A percentile compares a stretch with the other conserved stretches of the same genome.
Evolutionary conservation across 35 echinoderm and acorn worm genomes (phyloP).

Genomic region (Amphiura filiformis): DNA sequence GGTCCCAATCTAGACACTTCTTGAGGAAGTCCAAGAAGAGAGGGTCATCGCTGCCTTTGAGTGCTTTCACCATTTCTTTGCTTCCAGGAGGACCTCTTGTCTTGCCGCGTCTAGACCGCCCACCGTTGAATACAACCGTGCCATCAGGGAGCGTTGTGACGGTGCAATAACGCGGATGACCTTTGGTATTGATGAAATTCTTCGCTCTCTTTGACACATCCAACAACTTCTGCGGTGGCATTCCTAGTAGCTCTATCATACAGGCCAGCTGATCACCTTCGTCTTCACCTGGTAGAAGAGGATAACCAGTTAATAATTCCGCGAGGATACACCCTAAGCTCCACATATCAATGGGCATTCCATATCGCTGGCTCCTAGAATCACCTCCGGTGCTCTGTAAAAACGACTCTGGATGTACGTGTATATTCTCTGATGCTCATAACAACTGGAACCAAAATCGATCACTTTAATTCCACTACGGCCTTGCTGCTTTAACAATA

Average conservation of each 20-base stretch:
- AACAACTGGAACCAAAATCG: constrained; percentile 99
- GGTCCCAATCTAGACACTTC: constrained; percentile 97
- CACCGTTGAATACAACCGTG: constrained; percentile 83
- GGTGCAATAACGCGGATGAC: constrained; percentile 91
- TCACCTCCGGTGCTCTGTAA: constrained; percentile 96
- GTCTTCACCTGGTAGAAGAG: constrained; percentile 91
- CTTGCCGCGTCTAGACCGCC: constrained; percentile 85
- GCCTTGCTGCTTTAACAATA: constrained; percentile 94
- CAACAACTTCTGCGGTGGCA: constrained; percentile 82
- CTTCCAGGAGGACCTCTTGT: constrained; percentile 87
- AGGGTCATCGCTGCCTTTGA: constrained; percentile 94
- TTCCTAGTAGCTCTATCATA: constrained; percentile 91
- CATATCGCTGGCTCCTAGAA: constrained; percentile 86
- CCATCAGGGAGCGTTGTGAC: constrained; percentile 94
- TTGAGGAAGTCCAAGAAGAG: constrained; percentile 94
- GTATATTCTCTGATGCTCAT: constrained; percentile 99
- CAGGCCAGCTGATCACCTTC: constrained; percentile 91
- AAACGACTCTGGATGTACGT: constrained; percentile 99
- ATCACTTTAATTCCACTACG: constrained; percentile 99
- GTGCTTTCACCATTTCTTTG: constrained; percentile 94
- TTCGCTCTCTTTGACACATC: constrained; percentile 91
- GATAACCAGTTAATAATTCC: constrained; percentile 90
- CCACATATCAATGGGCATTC: constrained; percentile 99
- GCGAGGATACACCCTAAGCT: constrained; percentile 95
- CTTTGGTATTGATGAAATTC: constrained; percentile 98